Base-by-base conservation (phyloP, 2,888 invertebrate genomes). In the Phymatocera aterrima region DNA sequence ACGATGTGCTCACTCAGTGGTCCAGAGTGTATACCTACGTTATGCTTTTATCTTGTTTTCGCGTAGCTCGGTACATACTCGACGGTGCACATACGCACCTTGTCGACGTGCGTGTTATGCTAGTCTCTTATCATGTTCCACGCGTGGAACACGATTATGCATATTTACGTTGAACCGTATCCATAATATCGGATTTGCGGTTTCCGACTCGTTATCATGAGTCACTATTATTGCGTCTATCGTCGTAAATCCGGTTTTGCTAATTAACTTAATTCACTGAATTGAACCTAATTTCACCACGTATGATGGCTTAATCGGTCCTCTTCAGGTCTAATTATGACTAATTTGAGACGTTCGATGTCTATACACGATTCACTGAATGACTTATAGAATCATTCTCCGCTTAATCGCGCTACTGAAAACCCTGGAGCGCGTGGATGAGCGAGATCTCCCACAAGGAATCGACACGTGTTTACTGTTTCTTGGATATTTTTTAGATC, bases 141-240 rank as follows among this genome's bases (percentile, higher is more conserved):
- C 21, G n/a, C 65, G 8, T 65, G 40, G 40, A 65, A 8, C 12
- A 40, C 5, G 18, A 43, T 65, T 18, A 21, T 46, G 12, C 28
- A 24, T 2, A 68, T 43, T 68, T 28, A 34, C 37, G n/a, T 64
- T n/a, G 6, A 64, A 64, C n/a, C 37, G 18, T 18, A 64, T 37
- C n/a, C 37, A n/a, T 18, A 10, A 64, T n/a, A 64, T 60, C 31
- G 21, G 28, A 60, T 28, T 60, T 21, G 6, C 10, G n/a, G 15
- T 8, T 61, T n/a, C 2, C 34, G 37, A 64, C 34, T 18, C 37
- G 24, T 64, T 34, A 64, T 18, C 37, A 37, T 64, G 61, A 64
- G 18, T 64, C 61, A 61, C 61, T 61, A n/a, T n/a, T n/a, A n/a
- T n/a, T 34, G 31, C 61, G 34, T 34, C 34, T 61, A 61, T 34